phyloP scores from a whole-genome alignment of 2,888 invertebrate genomes.

The Apamea epomidion region DNA sequence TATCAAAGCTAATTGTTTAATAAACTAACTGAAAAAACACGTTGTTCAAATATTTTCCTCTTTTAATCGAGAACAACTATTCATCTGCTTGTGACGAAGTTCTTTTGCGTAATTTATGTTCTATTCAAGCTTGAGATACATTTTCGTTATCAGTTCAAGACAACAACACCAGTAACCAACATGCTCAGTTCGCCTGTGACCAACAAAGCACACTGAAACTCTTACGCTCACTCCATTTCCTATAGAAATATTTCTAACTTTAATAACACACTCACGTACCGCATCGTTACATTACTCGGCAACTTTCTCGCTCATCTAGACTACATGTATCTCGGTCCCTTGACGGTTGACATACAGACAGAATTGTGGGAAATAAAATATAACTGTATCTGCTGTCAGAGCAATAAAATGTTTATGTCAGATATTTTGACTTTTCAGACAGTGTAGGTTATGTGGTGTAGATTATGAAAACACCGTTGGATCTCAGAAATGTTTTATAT shows the following conservation, averaged over 20 bases:
- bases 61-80: neutral
- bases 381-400: conserved; percentile 19
- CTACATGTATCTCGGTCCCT: conserved; percentile 43
- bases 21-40: neutral
- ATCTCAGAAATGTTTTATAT: neutral
- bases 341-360: conserved; percentile 50
- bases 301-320: conserved; percentile 42
- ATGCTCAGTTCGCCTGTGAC: neutral
- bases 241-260: conserved; percentile 36
- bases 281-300: conserved; percentile 36
- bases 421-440: conserved; percentile 14
- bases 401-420: neutral
- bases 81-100: neutral
- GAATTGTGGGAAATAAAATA: conserved; percentile 46
- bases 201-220: conserved; percentile 27
- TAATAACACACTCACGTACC: conserved; percentile 36
- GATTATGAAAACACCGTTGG: neutral
- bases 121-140: neutral
- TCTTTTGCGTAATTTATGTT: neutral
- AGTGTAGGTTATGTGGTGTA: neutral
- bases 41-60: neutral
- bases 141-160: neutral
- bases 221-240: conserved; percentile 4
- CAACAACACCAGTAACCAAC: neutral
- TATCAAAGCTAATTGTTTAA: neutral